Base-by-base conservation (phyloP, 1,140 invertebrate genomes). In the Phocides pigmalion region DNA sequence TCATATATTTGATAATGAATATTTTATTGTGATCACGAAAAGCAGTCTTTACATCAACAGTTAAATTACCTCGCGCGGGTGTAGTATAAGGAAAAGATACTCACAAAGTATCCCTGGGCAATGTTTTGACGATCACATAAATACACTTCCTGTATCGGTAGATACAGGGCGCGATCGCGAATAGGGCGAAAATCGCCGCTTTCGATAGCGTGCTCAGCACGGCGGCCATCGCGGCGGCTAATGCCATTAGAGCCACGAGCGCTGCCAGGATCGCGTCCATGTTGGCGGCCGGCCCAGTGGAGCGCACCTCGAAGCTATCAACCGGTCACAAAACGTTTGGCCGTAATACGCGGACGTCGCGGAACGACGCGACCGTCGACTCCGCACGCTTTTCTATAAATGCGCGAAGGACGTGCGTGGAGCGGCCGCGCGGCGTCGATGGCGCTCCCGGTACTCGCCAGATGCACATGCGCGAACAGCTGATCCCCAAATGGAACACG, bases 51-150 rank as follows among this genome's bases (percentile, higher is more conserved):
- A 39, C 14, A 12, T 39, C 35, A 39, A 0, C 3, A 39, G 11
- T 14, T 14, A 39, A 2, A 4, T 39, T 2, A 14, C 12, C 12
- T 39, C 12, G 4, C 4, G 11, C 4, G 12, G 35, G 4, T 14
- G 0, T 39, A 5, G 0, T 35, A 1, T 12, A 35, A 35, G 14
- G 9, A 37, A 15, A 51, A 46, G 11, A 44, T 70, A 92, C 93
- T 94, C 69, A 94, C 93, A 92, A 94, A 73, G 91, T 66, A 70
- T 94, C 93, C 42, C 93, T 83, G 0, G 93, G 93, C 19, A 94
- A 79, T 8, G 93, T 93, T 75, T 90, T 93, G 44, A 93, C 64
- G 62, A 94, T 93, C 67, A 94, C 83, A 73, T 93, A 93, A 70
- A 94, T 87, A 63, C 87, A 88, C 28, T 92, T 92, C 71, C 93